Base-by-base conservation (phyloP, 1,140 invertebrate genomes). In the Cyclargus thomasi region DNA sequence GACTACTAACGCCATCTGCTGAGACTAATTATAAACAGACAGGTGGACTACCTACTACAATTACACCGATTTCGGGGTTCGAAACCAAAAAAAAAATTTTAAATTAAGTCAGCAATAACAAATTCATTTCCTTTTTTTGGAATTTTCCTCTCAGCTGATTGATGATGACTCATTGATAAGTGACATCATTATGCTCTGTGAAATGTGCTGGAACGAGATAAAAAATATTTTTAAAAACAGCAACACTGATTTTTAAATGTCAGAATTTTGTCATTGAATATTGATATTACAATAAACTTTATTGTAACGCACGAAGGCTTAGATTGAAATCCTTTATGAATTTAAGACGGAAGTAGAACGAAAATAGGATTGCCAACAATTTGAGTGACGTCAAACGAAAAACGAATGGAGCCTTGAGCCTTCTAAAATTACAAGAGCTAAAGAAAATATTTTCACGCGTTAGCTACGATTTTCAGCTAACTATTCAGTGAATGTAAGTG, bases 281-380 rank as follows among this genome's bases (percentile, higher is more conserved):
- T 29, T 29, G 29, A 74, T 65, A 68, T 71, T 70, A 85, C 74
- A 78, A 76, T 82, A 77, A 77, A 71, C 83, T 79, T 84, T 88
- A 85, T 79, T 72, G 0, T 69, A 74, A 72, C 5, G 69, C 0
- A 59, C 57, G 72, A 88, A 86, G 76, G 83, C 79, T 69, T 79
- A 88, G 81, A 80, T 68, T 79, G 86, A 53, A 81, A 81, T 88
- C 75, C 74, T 73, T 76, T 53, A 70, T 80, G 73, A 75, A 79
- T 81, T 81, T 76, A 71, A 78, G 77, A 78, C 81, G 85, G 85
- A 90, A 88, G 78, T 86, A 70, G 75, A 79, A 85, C 78, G 86
- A 84, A 89, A 87, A 88, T 88, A 90, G 86, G 85, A 90, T 88
- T 90, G 87, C 87, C 87, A 85, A 88, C 86, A 83, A 86, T 82